phyloP scores from a whole-genome alignment of 1,140 invertebrate genomes.

The Metopolophium dirhodum region DNA sequence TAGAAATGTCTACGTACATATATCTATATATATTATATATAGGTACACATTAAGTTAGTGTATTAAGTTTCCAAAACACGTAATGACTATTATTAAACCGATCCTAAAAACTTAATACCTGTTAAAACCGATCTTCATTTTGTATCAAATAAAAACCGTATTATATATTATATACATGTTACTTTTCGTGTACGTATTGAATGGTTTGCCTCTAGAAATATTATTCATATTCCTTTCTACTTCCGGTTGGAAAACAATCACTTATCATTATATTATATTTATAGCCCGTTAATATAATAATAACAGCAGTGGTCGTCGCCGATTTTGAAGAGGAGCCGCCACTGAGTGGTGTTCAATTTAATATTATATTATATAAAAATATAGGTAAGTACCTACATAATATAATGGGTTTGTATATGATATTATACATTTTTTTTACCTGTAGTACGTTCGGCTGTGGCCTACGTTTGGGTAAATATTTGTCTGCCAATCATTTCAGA shows the following conservation, averaged over 20 bases:
- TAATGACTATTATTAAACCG: background rate
- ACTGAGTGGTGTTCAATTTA: background rate
- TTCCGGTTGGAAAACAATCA: background rate
- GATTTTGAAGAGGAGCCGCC: background rate
- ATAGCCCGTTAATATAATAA: background rate
- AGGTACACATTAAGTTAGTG: background rate
- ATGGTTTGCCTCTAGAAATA: no score
- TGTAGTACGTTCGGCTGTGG: background rate
- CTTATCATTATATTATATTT: background rate
- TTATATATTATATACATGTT: background rate
- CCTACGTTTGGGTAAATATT: background rate
- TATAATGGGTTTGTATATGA: background rate
- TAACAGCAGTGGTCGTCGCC: no score
- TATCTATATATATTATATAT: no score
- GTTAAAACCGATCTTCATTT: slow-evolving; percentile 19
- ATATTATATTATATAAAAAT: background rate
- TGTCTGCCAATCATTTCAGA: background rate
- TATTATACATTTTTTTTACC: background rate
- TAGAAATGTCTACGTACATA: background rate
- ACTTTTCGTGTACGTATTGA: background rate
- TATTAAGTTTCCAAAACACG: slow-evolving; percentile 1
- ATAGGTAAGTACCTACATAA: background rate
- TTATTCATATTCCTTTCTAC: background rate
- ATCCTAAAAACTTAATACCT: background rate
- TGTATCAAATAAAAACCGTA: slow-evolving; percentile 14